Evolutionary conservation across 2,888 invertebrate genomes (phyloP).

Genomic region (Chelonus formosanus): DNA sequence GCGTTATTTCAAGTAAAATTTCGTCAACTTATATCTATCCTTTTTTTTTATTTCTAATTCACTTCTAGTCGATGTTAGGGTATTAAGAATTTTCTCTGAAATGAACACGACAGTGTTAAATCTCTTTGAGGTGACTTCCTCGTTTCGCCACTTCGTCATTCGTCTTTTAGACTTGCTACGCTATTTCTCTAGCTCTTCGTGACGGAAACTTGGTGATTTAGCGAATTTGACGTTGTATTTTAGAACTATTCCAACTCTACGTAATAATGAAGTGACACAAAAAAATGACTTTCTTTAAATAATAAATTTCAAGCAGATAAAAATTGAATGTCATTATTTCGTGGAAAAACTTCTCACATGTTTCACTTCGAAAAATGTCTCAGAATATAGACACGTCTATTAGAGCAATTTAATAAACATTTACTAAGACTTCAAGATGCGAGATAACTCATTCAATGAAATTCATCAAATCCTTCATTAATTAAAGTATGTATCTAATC

Average conservation of each 20-base stretch:
- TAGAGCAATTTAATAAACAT: too few species aligned
- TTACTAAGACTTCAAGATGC: too few species aligned
- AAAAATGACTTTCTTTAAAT: neutral
- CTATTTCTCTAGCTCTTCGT: conserved; percentile 5
- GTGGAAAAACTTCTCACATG: neutral
- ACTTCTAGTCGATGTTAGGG: neutral
- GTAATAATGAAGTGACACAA: neutral
- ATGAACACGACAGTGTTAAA: conserved; percentile 25
- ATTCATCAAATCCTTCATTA: too few species aligned
- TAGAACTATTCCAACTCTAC: neutral
- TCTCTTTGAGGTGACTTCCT: conserved; percentile 18
- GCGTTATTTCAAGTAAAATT: too few species aligned
- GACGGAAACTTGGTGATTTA: conserved; percentile 18
- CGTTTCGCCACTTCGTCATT: conserved; percentile 26
- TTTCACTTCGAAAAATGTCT: too few species aligned
- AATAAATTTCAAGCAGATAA: conserved; percentile 5
- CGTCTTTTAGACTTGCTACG: conserved; percentile 21
- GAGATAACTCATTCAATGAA: too few species aligned
- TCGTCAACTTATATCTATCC: neutral
- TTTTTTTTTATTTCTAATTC: neutral
- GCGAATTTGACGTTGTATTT: conserved; percentile 16
- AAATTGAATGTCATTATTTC: neutral
- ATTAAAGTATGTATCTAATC: too few species aligned
- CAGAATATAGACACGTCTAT: too few species aligned
- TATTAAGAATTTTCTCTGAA: conserved; percentile 15